These are phyloP conservation scores for Chaetophractus vellerosus DNA, from an alignment of 2,797 vertebrate species.

Conservation along the genomic window DNA sequence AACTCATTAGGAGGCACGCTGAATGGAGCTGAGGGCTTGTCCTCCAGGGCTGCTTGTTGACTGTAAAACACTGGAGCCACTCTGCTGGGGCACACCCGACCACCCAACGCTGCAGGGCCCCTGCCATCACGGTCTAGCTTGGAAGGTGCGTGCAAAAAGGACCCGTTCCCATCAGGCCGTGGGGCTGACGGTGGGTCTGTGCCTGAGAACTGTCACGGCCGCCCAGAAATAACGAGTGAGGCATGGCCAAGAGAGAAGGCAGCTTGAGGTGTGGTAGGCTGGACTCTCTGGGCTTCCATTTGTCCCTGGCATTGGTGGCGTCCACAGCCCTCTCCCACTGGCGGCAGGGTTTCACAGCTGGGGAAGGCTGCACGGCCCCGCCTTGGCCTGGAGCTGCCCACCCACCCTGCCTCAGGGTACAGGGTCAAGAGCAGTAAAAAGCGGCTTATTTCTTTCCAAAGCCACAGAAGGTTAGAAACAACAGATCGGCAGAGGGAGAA, in stretches of 20 bases:
- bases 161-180: not conserved
- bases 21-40: rapidly evolving
- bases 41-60: too few relatives aligned
- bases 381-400: too few relatives aligned
- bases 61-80: not conserved
- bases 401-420: not conserved
- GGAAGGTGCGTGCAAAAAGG: not conserved
- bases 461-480: not conserved
- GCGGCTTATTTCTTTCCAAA: not conserved
- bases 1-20: rapidly evolving
- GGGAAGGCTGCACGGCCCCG: too few relatives aligned
- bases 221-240: not conserved
- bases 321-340: not conserved
- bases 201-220: not conserved
- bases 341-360: not conserved
- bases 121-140: not conserved
- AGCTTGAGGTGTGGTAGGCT: not conserved
- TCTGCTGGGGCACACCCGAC: not conserved
- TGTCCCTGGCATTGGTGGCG: not conserved
- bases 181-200: not conserved
- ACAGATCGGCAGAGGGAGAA: rapidly evolving
- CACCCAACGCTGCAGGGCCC: not conserved
- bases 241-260: not conserved
- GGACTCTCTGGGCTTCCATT: not conserved
- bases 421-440: not conserved